Conservation (phyloP, 1,140 invertebrate species). For the Drosophila athabasca region DNA sequence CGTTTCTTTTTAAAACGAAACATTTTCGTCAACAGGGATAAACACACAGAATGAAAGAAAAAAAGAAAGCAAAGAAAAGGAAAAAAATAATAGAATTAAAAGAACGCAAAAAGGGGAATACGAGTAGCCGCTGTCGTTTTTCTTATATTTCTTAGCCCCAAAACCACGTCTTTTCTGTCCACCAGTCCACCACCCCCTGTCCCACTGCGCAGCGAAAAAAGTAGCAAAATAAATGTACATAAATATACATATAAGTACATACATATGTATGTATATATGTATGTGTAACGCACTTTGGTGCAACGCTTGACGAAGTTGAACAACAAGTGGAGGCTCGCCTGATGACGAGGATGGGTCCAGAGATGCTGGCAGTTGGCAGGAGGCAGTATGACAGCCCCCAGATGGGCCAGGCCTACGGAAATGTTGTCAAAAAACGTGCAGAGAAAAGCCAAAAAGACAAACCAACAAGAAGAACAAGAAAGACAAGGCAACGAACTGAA, state of each 20-base stretch:
- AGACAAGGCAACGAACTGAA: constrained; percentile 1
- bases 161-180: not conserved
- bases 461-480: constrained; percentile 3
- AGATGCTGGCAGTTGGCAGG: not conserved
- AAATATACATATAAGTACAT: not conserved
- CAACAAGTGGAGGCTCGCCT: constrained; percentile 19
- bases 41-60: constrained; percentile 7
- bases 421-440: constrained; percentile 47
- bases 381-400: constrained; percentile 27
- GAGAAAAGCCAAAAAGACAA: constrained; percentile 9
- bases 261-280: not conserved
- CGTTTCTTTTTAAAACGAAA: constrained; percentile 41
- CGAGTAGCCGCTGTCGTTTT: constrained; percentile 64
- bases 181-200: too few relatives aligned
- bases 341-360: not conserved
- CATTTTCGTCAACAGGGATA: constrained; percentile 58
- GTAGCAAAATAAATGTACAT: constrained; percentile 32
- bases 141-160: constrained; percentile 60
- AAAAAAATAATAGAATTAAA: constrained; percentile 28
- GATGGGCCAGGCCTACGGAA: constrained; percentile 41
- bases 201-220: constrained; percentile 7
- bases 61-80: constrained; percentile 5
- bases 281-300: constrained; percentile 70
- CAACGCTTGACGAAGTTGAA: constrained; percentile 69
- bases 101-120: constrained; percentile 27